phyloP scores from a whole-genome alignment of 2,888 invertebrate species.

The Acanthococcus lagerstroemiae region DNA sequence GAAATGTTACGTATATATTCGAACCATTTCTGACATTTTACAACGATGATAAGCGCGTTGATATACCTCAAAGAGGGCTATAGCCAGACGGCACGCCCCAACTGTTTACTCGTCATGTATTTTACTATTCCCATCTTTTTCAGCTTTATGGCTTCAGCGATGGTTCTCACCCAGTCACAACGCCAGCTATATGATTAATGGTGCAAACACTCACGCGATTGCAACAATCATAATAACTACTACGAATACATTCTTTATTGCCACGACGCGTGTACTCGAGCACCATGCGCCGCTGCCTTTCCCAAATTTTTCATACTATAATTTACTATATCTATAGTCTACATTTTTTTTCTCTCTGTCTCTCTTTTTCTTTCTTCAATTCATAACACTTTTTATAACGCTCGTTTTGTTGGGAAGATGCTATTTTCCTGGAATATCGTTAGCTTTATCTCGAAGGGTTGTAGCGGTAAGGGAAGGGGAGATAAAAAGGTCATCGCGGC shows the following conservation, averaged over 20 bases:
- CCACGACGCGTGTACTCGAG: conserved; percentile 20
- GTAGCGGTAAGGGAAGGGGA: too few relatives aligned
- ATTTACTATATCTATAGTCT: too few relatives aligned
- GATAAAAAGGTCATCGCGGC: too few relatives aligned
- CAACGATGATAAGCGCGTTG: neutral
- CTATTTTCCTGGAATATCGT: neutral
- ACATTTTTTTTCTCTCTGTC: too few relatives aligned
- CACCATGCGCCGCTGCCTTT: conserved; percentile 1
- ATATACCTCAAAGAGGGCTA: neutral
- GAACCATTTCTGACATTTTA: too few relatives aligned
- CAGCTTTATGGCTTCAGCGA: conserved; percentile 25
- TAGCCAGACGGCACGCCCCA: conserved; percentile 25
- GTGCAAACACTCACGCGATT: conserved; percentile 30
- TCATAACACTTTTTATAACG: neutral
- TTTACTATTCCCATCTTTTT: conserved; percentile 27
- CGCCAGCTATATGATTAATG: conserved; percentile 30
- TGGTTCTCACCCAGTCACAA: conserved; percentile 27
- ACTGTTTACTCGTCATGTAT: conserved; percentile 23
- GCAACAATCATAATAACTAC: conserved; percentile 22
- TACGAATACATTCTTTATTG: conserved; percentile 19
- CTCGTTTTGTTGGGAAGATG: neutral
- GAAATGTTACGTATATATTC: too few relatives aligned
- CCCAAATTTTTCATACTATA: neutral
- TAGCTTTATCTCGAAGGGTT: too few relatives aligned
- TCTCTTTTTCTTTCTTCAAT: neutral